A percentile compares a stretch with the other conserved stretches of the same genome.
phyloP scores from a whole-genome alignment of 2,113 vertebrate species.

The Climacteris rufus region DNA sequence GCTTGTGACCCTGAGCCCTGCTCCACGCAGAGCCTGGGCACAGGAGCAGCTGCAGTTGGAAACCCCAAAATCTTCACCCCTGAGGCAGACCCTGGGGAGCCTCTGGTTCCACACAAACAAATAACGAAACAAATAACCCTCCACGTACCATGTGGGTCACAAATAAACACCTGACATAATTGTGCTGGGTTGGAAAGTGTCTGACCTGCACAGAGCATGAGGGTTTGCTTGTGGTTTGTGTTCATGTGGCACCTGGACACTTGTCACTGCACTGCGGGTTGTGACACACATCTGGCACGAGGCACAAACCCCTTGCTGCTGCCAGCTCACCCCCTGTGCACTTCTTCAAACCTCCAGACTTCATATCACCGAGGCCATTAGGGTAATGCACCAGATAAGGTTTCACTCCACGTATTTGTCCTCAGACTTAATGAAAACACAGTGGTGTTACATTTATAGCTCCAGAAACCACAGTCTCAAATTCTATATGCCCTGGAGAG shows the following conservation, averaged over 20 bases:
- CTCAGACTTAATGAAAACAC: conserved; percentile 44
- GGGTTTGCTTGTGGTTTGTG: neutral
- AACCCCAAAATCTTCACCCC: neutral
- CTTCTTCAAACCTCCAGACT: neutral
- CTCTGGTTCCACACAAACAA: neutral
- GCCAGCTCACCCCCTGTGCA: fast-evolving
- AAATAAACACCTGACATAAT: neutral
- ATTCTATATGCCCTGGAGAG: conserved; percentile 17
- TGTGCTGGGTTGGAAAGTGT: neutral
- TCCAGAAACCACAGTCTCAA: conserved; percentile 9
- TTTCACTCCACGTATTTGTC: neutral
- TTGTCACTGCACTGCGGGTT: fast-evolving
- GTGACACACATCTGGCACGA: neutral
- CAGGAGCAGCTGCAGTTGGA: neutral
- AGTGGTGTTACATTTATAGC: conserved; percentile 1
- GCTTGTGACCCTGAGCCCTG: neutral
- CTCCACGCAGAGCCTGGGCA: neutral
- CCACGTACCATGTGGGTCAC: fast-evolving
- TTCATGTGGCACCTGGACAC: fast-evolving
- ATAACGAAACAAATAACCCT: neutral
- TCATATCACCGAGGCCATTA: neutral
- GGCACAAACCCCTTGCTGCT: neutral
- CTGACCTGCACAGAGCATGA: fast-evolving
- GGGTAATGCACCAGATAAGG: neutral
- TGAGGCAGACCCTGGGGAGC: neutral